Base-by-base conservation (phyloP, 2,888 invertebrate species). In the Pseudococcus longispinus region DNA sequence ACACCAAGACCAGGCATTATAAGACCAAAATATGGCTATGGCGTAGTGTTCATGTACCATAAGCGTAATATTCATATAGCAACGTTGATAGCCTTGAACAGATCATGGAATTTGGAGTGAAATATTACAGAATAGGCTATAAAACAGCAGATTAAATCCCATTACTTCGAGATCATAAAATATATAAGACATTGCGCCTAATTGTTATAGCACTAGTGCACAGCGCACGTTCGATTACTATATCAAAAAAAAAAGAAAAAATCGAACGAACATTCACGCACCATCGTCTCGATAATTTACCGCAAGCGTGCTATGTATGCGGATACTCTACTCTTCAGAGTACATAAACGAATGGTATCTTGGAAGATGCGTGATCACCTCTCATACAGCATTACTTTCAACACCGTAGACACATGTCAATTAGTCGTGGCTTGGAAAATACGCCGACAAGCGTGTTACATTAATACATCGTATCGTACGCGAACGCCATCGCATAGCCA, bases 381-480 rank as follows among this genome's bases (percentile, higher is more conserved):
- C 29, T 70, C 70, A 70, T 70, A 70, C 18, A 70, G 70, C 70
- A 70, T 70, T 70, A 70, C 70, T 70, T 70, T 70, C 70, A 70
- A 70, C 70, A 70, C 70, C 70, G 32, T 70, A 70, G 70, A 70
- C 70, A 29, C 70, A 70, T 70, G 70, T 70, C 70, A 70, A 70
- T 70, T 70, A 70, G 70, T 70, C 29, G 13, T 70, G 70, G 70
- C 70, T 29, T 29, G 29, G 70, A 70, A 70, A 70, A 70, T 70
- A 70, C 29, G 29, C 70, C 70, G 70, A 70, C 70, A 70, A 70
- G 70, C 70, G 29, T 70, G 70, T 70, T 70, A 70, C 70, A 70
- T 70, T 70, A 70, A 70, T 70, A 29, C 70, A 18, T 37, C 29
- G 29, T 29, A 18, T 37, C 29, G 29, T 29, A 70, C 29, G 29